Conservation (phyloP, 1,140 invertebrate genomes). For the Copidosoma floridanum region DNA sequence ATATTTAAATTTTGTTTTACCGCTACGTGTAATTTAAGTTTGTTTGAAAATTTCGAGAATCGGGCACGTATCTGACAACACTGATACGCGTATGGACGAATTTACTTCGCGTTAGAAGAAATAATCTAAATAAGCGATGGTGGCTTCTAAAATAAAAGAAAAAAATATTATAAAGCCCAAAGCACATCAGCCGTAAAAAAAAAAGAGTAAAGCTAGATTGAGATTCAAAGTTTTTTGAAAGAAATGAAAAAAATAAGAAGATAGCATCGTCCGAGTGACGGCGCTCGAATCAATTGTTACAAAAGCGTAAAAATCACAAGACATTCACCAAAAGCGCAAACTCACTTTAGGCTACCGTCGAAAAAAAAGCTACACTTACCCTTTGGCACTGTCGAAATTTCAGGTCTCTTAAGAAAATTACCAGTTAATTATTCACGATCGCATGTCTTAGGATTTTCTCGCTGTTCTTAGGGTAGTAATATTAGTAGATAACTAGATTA, state of each 20-base stretch:
- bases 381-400: slow-evolving; percentile 23
- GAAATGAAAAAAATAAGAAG: slow-evolving; percentile 9
- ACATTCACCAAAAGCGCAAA: slow-evolving; percentile 42
- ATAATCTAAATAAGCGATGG: slow-evolving; percentile 33
- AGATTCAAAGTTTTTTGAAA: slow-evolving; percentile 35
- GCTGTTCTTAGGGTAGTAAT: slow-evolving; percentile 53
- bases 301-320: slow-evolving; percentile 54
- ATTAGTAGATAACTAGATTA: slow-evolving; percentile 51
- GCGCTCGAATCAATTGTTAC: slow-evolving; percentile 49
- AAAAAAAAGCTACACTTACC: slow-evolving; percentile 21
- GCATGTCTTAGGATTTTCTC: slow-evolving; percentile 56
- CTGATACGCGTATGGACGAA: slow-evolving; percentile 32
- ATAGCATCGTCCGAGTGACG: slow-evolving; percentile 5
- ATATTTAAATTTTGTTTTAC: too few relatives aligned
- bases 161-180: slow-evolving; percentile 25
- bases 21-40: too few relatives aligned
- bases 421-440: slow-evolving; percentile 21
- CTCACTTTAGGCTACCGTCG: slow-evolving; percentile 19
- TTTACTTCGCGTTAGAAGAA: slow-evolving; percentile 38
- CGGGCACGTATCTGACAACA: slow-evolving; percentile 22
- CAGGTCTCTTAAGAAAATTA: slow-evolving; percentile 13
- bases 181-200: slow-evolving; percentile 10
- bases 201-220: slow-evolving; percentile 36
- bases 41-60: too few relatives aligned
- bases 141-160: slow-evolving; percentile 39